Base-by-base conservation (phyloP, 2,888 invertebrate genomes). In the Idaea biselata region DNA sequence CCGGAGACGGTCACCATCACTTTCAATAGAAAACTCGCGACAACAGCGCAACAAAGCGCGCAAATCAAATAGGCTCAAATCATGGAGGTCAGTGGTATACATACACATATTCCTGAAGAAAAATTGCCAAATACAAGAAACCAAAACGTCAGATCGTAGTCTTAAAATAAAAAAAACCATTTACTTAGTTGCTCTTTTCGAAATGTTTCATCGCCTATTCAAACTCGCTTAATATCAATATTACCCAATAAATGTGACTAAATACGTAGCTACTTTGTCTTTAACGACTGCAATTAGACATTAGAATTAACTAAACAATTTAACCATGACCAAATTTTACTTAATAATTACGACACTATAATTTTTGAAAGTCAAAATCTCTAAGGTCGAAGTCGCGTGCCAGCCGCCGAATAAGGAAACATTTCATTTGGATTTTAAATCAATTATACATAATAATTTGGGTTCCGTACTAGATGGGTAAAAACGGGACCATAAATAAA, bases 371-470 rank as follows among this genome's bases (percentile, higher is more conserved):
- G 65, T 66, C 67, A 69, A 69, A 69, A 68, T 68, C 31, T 55
- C 31, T 56, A 65, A 65, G 69, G 66, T 63, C 64, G 60, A 18
- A 62, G 59, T 62, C 60, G 61, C 62, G 55, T 63, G 58, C 60
- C 55, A 58, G 60, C 55, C 18, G 7, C 64, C 61, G n/a, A 57
- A 31, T 63, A 59, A 63, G 65, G 63, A 66, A 63, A 63, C 18
- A 32, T 33, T 61, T 55, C 61, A 61, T 44, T 14, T 56, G 18
- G 77, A 81, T 64, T 77, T 75, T 70, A 65, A 73, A 78, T 77
- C 78, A 76, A 81, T 81, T 81, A 81, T 78, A 74, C 74, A 78
- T 71, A 78, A 78, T 79, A 76, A 78, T 81, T n/a, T n/a, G n/a
- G n/a, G n/a, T n/a, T n/a, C n/a, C n/a, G n/a, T n/a, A n/a, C n/a